phyloP scores from a whole-genome alignment of 2,797 vertebrate genomes.

The Takifugu ocellatus region DNA sequence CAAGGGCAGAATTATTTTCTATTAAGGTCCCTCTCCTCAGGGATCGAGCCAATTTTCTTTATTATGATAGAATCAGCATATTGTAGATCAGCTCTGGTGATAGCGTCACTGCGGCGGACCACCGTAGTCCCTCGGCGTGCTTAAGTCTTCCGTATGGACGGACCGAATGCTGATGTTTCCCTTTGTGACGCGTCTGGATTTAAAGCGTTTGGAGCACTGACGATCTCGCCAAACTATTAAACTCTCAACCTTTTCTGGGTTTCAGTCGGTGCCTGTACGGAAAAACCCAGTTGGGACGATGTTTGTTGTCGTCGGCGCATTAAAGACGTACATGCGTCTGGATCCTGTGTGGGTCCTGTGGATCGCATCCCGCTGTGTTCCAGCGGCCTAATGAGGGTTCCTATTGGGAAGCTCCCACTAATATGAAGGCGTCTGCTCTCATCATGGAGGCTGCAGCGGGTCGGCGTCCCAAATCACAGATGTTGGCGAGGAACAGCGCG shows the following conservation, averaged over 20 bases:
- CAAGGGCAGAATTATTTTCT: constrained; percentile 87
- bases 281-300: too few relatives aligned
- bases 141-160: constrained; percentile 45
- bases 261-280: too few relatives aligned
- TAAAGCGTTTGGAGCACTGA: constrained; percentile 5
- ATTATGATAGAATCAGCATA: constrained; percentile 92
- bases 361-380: constrained; percentile 61
- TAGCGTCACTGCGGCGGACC: constrained; percentile 73
- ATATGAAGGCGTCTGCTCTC: constrained; percentile 66
- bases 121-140: constrained; percentile 68
- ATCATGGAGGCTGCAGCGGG: constrained; percentile 51
- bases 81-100: constrained; percentile 82
- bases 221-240: too few relatives aligned
- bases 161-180: constrained; percentile 15
- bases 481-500: constrained; percentile 25
- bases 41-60: constrained; percentile 88
- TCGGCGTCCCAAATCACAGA: constrained; percentile 49
- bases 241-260: too few relatives aligned
- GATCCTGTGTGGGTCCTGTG: constrained; percentile 53
- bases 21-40: constrained; percentile 79
- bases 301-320: background rate
- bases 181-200: constrained; percentile 2
- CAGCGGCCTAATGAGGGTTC: constrained; percentile 62
- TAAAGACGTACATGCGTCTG: constrained; percentile 29
- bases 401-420: constrained; percentile 56